A percentile compares a stretch with the other conserved stretches of the same genome.
Conservation (phyloP, 1,140 invertebrate genomes). For the Anoplolepis gracilipes region DNA sequence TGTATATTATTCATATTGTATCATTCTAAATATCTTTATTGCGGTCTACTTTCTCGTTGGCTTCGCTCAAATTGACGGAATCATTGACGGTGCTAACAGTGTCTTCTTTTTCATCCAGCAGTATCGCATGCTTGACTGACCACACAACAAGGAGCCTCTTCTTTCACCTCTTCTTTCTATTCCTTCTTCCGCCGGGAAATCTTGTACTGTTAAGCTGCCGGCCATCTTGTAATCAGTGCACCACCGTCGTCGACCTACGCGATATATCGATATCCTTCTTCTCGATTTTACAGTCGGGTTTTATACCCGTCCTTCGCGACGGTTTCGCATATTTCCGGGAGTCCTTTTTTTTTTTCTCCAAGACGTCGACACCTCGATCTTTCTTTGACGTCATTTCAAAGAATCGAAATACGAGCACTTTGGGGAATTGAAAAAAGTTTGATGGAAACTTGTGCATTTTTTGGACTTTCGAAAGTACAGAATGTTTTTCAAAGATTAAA, state of each 20-base stretch:
- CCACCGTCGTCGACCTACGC: constrained; percentile 57
- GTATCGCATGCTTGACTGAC: constrained; percentile 41
- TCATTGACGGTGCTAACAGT: constrained; percentile 45
- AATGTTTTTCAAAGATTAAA: constrained; percentile 11
- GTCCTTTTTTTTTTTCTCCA: neutral
- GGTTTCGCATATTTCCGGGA: constrained; percentile 41
- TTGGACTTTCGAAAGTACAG: constrained; percentile 3
- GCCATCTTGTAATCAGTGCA: constrained; percentile 63
- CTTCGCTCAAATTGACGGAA: constrained; percentile 35
- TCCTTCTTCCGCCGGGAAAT: neutral
- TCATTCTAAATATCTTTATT: neutral
- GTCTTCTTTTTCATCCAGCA: constrained; percentile 11
- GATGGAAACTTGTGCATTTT: neutral
- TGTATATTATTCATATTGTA: neutral
- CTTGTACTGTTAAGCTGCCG: constrained; percentile 53
- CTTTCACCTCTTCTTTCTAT: neutral
- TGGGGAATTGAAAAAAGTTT: neutral
- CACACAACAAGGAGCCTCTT: constrained; percentile 35
- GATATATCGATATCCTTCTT: constrained; percentile 54
- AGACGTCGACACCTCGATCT: constrained; percentile 1
- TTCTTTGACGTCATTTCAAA: constrained; percentile 35
- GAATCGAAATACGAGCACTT: constrained; percentile 35
- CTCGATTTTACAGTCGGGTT: constrained; percentile 38
- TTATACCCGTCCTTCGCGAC: constrained; percentile 8
- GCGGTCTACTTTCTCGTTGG: neutral